These are phyloP conservation scores for Hemibagrus wyckioides DNA, from an alignment of 2,113 vertebrate species.

Conservation along the genomic window DNA sequence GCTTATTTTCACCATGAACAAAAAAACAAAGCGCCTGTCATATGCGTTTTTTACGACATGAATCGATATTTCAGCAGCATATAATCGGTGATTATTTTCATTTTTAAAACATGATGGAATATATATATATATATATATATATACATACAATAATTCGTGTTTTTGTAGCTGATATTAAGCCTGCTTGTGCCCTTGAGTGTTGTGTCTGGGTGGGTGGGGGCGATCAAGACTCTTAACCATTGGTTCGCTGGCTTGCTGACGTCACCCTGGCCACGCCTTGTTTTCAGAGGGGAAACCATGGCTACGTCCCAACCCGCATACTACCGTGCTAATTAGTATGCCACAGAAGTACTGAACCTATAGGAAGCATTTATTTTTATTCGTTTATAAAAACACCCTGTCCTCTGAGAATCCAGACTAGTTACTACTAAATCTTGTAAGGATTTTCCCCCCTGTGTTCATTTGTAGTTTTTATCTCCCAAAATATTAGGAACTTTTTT, in stretches of 20 bases:
- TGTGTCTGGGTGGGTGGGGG: slow-evolving; percentile 15
- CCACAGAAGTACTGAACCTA: background rate
- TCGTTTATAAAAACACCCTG: background rate
- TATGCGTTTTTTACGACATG: background rate
- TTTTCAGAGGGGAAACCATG: slow-evolving; percentile 29
- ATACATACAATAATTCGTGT: background rate
- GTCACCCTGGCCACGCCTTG: slow-evolving; percentile 19
- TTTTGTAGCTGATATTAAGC: background rate
- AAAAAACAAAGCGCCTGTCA: background rate
- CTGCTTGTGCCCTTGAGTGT: slow-evolving; percentile 42
- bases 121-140: background rate
- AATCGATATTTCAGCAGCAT: background rate
- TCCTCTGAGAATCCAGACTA: background rate
- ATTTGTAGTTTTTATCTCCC: background rate
- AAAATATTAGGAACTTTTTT: background rate
- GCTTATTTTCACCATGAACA: background rate
- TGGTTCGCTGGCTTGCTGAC: slow-evolving; percentile 36
- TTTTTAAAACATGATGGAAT: background rate
- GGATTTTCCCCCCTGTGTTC: background rate
- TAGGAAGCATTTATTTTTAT: background rate
- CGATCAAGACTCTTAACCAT: slow-evolving; percentile 4
- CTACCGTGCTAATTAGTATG: background rate
- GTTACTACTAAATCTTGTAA: background rate
- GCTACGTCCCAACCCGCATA: background rate
- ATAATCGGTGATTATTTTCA: background rate